Evolutionary conservation across 2,888 invertebrate genomes (phyloP).

Genomic region (Muschampia plurimacula): DNA sequence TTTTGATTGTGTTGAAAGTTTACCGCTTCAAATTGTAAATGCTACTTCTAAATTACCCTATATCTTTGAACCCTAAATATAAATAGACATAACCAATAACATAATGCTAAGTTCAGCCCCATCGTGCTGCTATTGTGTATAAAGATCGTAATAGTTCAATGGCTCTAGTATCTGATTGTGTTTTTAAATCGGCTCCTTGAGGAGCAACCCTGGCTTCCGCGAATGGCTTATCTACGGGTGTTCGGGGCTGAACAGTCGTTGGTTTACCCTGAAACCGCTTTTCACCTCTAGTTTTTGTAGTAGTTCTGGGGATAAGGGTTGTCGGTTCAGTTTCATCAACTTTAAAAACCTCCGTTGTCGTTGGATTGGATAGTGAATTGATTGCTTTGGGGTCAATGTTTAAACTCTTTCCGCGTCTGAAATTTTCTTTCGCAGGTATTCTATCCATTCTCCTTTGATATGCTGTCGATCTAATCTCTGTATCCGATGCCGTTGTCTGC

Average conservation of each 20-base stretch:
- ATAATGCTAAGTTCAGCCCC: slow-evolving; percentile 82
- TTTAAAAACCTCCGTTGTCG: slow-evolving; percentile 59
- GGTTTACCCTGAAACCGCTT: slow-evolving; percentile 67
- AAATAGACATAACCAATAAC: slow-evolving; percentile 45
- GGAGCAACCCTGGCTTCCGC: slow-evolving; percentile 73
- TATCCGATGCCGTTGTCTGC: slow-evolving; percentile 56
- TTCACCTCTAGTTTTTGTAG: slow-evolving; percentile 66
- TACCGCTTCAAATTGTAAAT: background rate
- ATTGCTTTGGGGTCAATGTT: slow-evolving; percentile 70
- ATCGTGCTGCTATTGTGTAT: slow-evolving; percentile 93
- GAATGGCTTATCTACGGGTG: slow-evolving; percentile 65
- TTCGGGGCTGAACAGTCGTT: slow-evolving; percentile 57
- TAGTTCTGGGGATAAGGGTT: slow-evolving; percentile 63
- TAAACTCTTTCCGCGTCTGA: slow-evolving; percentile 67
- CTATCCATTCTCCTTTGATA: slow-evolving; percentile 60
- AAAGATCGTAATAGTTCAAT: slow-evolving; percentile 93
- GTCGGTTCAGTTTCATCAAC: slow-evolving; percentile 61
- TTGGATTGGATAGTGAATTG: slow-evolving; percentile 72
- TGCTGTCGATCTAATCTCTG: slow-evolving; percentile 60
- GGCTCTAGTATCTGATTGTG: slow-evolving; percentile 90
- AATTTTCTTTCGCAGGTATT: slow-evolving; percentile 42
- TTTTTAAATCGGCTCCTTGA: slow-evolving; percentile 63
- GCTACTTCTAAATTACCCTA: background rate
- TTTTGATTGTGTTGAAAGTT: background rate
- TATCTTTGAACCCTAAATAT: slow-evolving; percentile 59